These are phyloP conservation scores for Rhodeus uyekii DNA, from an alignment of 2,797 vertebrate genomes.

Conservation along the genomic window DNA sequence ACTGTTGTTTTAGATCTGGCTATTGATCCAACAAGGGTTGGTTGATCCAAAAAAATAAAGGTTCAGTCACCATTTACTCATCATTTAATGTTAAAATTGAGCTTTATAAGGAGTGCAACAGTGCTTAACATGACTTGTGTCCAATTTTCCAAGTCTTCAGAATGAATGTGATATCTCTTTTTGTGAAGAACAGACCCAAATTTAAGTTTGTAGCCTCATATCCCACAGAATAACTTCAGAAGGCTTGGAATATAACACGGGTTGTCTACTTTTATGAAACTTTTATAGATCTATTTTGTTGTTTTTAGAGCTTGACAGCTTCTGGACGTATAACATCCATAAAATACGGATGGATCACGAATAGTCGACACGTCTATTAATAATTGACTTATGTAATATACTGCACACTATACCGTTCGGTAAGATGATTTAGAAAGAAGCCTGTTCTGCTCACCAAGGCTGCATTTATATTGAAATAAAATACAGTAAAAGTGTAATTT, in stretches of 20 bases:
- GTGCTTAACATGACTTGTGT: neutral
- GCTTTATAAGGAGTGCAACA: neutral
- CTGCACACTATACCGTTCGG: neutral
- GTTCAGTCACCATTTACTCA: neutral
- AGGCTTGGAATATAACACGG: neutral
- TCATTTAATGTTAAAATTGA: neutral
- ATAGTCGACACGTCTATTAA: neutral
- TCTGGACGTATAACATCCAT: neutral
- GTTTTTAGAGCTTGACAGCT: neutral
- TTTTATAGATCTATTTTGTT: neutral
- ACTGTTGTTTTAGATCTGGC: neutral
- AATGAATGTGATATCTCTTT: neutral
- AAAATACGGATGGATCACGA: neutral
- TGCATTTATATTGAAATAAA: neutral
- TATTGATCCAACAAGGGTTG: neutral
- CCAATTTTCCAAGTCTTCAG: neutral
- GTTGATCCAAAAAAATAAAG: neutral
- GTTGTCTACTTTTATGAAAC: constrained; percentile 6
- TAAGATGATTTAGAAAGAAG: neutral
- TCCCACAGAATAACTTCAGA: neutral
- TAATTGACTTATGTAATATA: neutral
- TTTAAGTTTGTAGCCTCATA: constrained; percentile 1
- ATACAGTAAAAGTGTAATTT: no score
- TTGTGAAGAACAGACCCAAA: neutral
- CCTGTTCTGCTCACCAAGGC: neutral